phyloP scores from a whole-genome alignment of 2,797 vertebrate species.

The Bovichtus diacanthus region DNA sequence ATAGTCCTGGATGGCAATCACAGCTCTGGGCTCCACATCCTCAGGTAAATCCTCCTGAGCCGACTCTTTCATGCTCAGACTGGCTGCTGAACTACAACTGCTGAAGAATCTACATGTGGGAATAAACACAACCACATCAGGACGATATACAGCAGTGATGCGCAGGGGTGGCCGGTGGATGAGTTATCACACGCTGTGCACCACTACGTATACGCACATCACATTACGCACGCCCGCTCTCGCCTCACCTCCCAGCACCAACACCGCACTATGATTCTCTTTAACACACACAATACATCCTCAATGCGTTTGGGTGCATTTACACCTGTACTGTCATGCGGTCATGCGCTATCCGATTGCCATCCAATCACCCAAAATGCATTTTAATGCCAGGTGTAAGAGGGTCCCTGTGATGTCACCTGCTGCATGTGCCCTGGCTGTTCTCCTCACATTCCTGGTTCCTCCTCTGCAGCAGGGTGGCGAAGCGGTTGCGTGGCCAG shows the following conservation, averaged over 20 bases:
- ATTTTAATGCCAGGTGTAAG: too few species aligned
- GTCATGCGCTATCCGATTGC: too few species aligned
- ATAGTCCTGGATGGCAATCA: not conserved
- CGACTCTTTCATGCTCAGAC: conserved; percentile 22
- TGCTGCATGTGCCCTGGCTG: conserved; percentile 88
- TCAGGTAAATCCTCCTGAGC: conserved; percentile 35
- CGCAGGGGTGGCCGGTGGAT: too few species aligned
- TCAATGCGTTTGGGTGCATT: too few species aligned
- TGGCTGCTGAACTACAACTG: conserved; percentile 44
- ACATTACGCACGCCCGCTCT: too few species aligned
- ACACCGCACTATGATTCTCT: too few species aligned
- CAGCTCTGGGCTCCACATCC: not conserved
- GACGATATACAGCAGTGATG: not conserved
- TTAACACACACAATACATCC: too few species aligned
- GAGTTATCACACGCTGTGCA: too few species aligned
- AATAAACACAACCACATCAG: conserved; percentile 15
- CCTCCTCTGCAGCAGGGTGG: conserved; percentile 89
- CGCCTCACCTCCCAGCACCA: too few species aligned
- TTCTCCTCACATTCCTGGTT: conserved; percentile 81
- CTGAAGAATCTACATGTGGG: conserved; percentile 88
- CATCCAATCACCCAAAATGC: too few species aligned
- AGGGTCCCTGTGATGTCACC: conserved; percentile 76
- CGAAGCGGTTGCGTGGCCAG: conserved; percentile 88
- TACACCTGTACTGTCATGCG: too few species aligned
- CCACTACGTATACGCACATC: too few species aligned